phyloP scores from a whole-genome alignment of 23 tunicate species.

The Diplosoma virens region DNA sequence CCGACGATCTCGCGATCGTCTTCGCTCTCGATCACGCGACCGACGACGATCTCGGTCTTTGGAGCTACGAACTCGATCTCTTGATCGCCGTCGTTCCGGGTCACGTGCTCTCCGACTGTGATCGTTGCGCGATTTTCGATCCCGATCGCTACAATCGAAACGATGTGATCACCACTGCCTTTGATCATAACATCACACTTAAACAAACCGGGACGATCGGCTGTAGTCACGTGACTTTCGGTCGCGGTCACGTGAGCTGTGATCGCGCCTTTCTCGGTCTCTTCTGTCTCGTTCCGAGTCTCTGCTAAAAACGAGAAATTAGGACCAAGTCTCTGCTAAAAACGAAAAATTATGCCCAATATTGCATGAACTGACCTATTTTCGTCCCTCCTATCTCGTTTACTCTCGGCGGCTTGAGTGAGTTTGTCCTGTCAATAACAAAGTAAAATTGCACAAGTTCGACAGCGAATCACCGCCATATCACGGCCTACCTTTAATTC shows the following conservation, averaged over 20 bases:
- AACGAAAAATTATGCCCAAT: no score
- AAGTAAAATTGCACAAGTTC: background rate
- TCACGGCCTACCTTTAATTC: constrained; percentile 65
- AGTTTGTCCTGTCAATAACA: constrained; percentile 34
- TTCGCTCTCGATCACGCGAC: constrained; percentile 47
- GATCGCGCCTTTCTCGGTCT: background rate
- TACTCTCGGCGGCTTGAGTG: constrained; percentile 15
- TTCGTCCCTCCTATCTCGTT: constrained; percentile 5
- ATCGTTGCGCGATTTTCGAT: background rate
- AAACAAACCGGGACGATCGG: constrained; percentile 13
- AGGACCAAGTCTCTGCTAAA: no score
- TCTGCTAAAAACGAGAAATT: no score
- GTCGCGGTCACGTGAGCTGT: constrained; percentile 18
- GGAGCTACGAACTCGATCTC: constrained; percentile 20
- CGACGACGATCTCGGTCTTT: constrained; percentile 52
- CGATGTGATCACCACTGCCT: background rate
- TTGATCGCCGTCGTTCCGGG: constrained; percentile 52
- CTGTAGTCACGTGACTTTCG: constrained; percentile 24
- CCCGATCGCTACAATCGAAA: constrained; percentile 36
- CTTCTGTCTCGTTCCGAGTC: constrained; percentile 3
- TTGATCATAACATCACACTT: no score
- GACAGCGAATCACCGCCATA: background rate
- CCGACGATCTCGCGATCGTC: constrained; percentile 50
- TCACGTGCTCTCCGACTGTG: constrained; percentile 43
- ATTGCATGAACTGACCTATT: background rate